Percentiles rank a stretch among this genome's conserved stretches.
phyloP scores from a whole-genome alignment of 2,797 vertebrate species.

The Muscicapa striata region DNA sequence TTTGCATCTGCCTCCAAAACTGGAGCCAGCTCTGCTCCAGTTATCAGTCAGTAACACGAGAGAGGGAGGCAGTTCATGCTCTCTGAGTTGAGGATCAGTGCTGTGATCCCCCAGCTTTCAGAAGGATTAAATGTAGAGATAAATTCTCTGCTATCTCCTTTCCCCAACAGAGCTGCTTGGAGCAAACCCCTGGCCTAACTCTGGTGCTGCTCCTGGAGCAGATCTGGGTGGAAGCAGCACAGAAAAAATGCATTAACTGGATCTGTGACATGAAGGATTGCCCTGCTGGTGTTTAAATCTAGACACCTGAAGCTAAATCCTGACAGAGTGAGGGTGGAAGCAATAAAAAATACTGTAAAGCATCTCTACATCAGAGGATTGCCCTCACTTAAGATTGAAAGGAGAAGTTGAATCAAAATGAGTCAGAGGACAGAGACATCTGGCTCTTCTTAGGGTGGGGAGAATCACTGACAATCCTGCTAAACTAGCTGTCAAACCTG shows the following conservation, averaged over 20 bases:
- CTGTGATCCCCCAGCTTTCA: not conserved
- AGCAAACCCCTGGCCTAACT: not conserved
- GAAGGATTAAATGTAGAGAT: not conserved
- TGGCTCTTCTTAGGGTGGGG: not conserved
- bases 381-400: not conserved
- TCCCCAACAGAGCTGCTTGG: not conserved
- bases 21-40: slow-evolving; percentile 26
- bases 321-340: not conserved
- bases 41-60: slow-evolving; percentile 28
- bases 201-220: not conserved
- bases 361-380: not conserved
- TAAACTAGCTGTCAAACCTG: not conserved
- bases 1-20: slow-evolving; percentile 54
- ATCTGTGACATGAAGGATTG: not conserved
- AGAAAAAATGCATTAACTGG: not conserved
- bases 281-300: not conserved
- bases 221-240: not conserved
- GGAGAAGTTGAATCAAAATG: not conserved
- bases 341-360: not conserved
- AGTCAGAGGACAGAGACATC: not conserved
- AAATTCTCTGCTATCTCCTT: not conserved
- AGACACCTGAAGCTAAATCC: not conserved
- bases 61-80: not conserved
- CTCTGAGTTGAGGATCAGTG: not conserved
- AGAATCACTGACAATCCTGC: not conserved